Conservation (phyloP, 2,888 invertebrate species). For the Pantelozetes paolii region DNA sequence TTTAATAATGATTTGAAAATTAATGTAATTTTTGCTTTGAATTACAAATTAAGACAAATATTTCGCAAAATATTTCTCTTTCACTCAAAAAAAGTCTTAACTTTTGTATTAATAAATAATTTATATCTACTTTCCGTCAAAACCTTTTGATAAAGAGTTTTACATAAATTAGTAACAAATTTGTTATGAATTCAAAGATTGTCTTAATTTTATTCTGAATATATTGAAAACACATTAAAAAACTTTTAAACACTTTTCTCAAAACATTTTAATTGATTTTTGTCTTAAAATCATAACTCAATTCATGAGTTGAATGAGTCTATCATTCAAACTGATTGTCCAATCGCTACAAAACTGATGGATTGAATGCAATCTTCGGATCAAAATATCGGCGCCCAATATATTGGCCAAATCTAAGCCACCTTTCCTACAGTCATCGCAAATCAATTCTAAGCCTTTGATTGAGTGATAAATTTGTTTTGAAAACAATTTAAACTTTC, state of each 20-base stretch:
- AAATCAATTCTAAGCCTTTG: not conserved
- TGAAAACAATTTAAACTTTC: not conserved
- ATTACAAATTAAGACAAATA: too few relatives aligned
- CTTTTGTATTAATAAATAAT: too few relatives aligned
- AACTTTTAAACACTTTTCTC: not conserved
- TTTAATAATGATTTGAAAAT: too few relatives aligned
- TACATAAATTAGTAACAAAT: too few relatives aligned
- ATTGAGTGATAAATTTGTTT: not conserved
- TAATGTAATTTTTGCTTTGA: too few relatives aligned
- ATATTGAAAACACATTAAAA: too few relatives aligned
- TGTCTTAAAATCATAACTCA: not conserved
- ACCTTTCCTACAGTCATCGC: not conserved
- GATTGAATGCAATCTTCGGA: not conserved
- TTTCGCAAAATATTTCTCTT: too few relatives aligned
- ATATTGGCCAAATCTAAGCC: not conserved
- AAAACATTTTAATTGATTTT: not conserved
- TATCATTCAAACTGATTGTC: not conserved
- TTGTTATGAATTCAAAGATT: too few relatives aligned
- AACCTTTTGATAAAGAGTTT: too few relatives aligned
- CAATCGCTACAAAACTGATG: not conserved
- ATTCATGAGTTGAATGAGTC: not conserved
- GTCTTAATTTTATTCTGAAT: too few relatives aligned
- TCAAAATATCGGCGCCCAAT: not conserved
- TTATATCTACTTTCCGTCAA: too few relatives aligned
- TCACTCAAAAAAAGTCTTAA: too few relatives aligned